These are phyloP conservation scores for Poicephalus gulielmi DNA, from an alignment of 2,113 vertebrate genomes.

Conservation along the genomic window DNA sequence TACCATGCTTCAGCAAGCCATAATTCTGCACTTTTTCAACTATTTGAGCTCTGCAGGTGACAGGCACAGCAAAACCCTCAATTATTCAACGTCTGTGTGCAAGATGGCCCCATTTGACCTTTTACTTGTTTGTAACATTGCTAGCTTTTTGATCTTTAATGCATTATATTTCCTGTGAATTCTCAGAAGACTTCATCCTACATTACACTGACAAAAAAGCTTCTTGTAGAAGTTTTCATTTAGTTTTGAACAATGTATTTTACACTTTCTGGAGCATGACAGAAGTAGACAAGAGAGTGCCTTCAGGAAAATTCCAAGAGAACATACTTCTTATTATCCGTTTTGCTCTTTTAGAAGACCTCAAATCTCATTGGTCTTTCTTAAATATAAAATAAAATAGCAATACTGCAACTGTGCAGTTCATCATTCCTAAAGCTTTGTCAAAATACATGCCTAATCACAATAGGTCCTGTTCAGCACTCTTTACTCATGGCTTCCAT, in stretches of 20 bases:
- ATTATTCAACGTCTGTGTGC: conserved; percentile 1
- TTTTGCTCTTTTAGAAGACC: conserved; percentile 13
- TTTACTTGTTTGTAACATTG: conserved; percentile 8
- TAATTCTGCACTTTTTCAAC: not conserved
- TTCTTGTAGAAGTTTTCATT: conserved; percentile 26
- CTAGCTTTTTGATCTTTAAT: conserved; percentile 38
- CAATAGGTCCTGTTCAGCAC: not conserved
- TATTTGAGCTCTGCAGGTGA: not conserved
- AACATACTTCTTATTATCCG: not conserved
- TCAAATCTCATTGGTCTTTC: conserved; percentile 1
- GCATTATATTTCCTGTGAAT: not conserved
- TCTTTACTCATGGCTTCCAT: not conserved
- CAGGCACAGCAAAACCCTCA: not conserved
- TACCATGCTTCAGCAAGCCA: not conserved
- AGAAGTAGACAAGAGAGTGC: conserved; percentile 5
- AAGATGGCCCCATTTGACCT: not conserved
- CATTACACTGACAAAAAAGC: not conserved
- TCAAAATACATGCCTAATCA: not conserved
- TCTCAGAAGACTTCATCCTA: not conserved
- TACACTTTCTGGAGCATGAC: conserved; percentile 25
- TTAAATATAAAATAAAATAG: conserved; percentile 33
- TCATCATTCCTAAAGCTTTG: conserved; percentile 48
- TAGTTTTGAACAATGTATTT: conserved; percentile 27
- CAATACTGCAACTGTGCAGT: conserved; percentile 25
- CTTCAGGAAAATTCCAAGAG: conserved; percentile 22